Evolutionary conservation across 2,888 invertebrate genomes (phyloP).

Genomic region (Megalurothrips usitatus): DNA sequence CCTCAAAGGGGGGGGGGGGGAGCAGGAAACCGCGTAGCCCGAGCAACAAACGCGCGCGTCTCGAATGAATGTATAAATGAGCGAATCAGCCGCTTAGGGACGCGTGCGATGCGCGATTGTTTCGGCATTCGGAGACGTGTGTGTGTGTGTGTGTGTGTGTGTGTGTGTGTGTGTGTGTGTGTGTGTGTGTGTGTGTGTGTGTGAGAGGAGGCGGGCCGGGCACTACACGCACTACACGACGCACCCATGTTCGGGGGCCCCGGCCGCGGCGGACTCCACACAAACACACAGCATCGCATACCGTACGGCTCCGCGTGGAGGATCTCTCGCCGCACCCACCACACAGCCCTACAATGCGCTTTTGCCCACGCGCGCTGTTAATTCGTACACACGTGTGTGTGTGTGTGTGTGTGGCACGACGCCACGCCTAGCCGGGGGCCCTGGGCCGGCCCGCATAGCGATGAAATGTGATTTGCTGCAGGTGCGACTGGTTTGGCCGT

Average conservation of each 20-base stretch:
- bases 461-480: conserved; percentile 6
- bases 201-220: background rate
- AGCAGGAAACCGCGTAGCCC: no score
- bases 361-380: background rate
- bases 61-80: no score
- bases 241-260: background rate
- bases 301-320: no score
- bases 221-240: background rate
- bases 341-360: no score
- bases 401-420: background rate
- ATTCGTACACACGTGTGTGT: background rate
- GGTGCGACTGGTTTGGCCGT: background rate
- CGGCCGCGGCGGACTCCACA: background rate
- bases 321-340: no score
- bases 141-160: no score
- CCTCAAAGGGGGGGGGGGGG: no score
- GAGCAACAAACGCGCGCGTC: no score
- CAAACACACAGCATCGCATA: no score
- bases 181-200: background rate
- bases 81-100: no score
- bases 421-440: background rate
- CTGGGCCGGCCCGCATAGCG: background rate
- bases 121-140: background rate
- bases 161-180: background rate
- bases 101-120: no score